Base-by-base conservation (phyloP, 2,113 vertebrate species). In the Marcusenius ussheri region DNA sequence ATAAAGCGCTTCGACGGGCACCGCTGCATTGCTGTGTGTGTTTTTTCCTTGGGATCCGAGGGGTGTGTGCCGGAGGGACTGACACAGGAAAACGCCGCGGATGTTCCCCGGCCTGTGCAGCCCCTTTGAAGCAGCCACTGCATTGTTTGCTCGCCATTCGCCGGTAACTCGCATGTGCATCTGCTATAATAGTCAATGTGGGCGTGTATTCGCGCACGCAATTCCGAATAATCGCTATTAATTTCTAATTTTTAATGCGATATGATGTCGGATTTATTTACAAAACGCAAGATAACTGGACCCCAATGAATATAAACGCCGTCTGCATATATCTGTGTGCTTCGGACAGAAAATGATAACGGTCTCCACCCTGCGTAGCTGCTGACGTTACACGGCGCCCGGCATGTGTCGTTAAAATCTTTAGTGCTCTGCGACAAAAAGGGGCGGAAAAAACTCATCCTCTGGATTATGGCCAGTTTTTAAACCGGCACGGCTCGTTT, bases 51-150 rank as follows among this genome's bases (percentile, higher is more conserved):
- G n/a, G 58, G n/a, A 88, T 88, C 35, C 45, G 46, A 88, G 51
- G 89, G 89, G 74, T 89, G 27, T 89, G 51, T 58, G 49, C 74
- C 89, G 58, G 19, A 88, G 47, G 89, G 47, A 88, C 84, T 49
- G 84, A 88, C 49, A 90, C 46, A 87, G 89, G 77, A 87, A 90
- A 90, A n/a, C 31, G 46, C 46, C 89, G 85, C 56, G 85, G 89
- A 87, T 88, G 10, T 17, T 51, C 9, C n/a, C 46, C 35, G 85
- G 85, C 85, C 85, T 90, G 35, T 53, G 19, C 5, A 27, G 56
- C 9, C 31, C 51, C 19, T n/a, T 46, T 27, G 77, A 27, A 66
- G 50, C 83, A 66, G 58, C n/a, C 62, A 27, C 62, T 17, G 58
- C n/a, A 49, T 46, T 70, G 42, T 83, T 31, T 83, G 45, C 39